Conservation (phyloP, 2,888 invertebrate genomes). For the Xanthostigma xanthostigma region DNA sequence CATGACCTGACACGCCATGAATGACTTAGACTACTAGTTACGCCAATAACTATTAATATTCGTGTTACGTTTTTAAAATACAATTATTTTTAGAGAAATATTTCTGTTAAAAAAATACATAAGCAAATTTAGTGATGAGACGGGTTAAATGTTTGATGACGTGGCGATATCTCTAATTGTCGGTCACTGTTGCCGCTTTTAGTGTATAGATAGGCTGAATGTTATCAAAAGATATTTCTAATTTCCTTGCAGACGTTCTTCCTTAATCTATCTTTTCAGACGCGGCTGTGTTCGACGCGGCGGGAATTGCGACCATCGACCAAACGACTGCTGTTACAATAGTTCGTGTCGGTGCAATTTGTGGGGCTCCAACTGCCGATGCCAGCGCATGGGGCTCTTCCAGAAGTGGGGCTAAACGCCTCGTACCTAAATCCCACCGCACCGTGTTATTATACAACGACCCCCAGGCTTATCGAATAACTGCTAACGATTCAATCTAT, state of each 20-base stretch:
- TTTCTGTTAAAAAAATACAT: too few species aligned
- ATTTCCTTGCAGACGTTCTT: slow-evolving; percentile 64
- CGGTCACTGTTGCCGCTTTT: not conserved
- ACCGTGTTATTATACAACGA: slow-evolving; percentile 29
- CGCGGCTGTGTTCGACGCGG: slow-evolving; percentile 68
- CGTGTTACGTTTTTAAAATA: not conserved
- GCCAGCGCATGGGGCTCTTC: slow-evolving; percentile 78
- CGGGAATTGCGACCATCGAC: slow-evolving; percentile 72
- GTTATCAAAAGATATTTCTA: slow-evolving; percentile 29
- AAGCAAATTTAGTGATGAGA: not conserved
- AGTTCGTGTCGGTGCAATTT: slow-evolving; percentile 77
- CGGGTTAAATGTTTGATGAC: not conserved
- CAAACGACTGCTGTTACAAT: slow-evolving; percentile 73
- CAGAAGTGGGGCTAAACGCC: slow-evolving; percentile 64
- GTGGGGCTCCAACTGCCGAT: slow-evolving; percentile 79
- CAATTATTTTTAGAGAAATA: not conserved
- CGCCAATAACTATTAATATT: too few species aligned
- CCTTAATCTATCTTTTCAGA: slow-evolving; percentile 73
- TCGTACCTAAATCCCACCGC: slow-evolving; percentile 23
- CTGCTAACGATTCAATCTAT: too few species aligned
- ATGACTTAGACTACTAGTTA: too few species aligned
- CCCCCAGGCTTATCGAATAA: too few species aligned
- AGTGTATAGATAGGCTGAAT: slow-evolving; percentile 8
- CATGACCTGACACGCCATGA: too few species aligned
- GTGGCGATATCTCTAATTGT: not conserved